Evolutionary conservation across 2,888 invertebrate genomes (phyloP), one percentile per base, ranked within the genome.

Genomic region (Parapristionchus giblindavisi): DNA sequence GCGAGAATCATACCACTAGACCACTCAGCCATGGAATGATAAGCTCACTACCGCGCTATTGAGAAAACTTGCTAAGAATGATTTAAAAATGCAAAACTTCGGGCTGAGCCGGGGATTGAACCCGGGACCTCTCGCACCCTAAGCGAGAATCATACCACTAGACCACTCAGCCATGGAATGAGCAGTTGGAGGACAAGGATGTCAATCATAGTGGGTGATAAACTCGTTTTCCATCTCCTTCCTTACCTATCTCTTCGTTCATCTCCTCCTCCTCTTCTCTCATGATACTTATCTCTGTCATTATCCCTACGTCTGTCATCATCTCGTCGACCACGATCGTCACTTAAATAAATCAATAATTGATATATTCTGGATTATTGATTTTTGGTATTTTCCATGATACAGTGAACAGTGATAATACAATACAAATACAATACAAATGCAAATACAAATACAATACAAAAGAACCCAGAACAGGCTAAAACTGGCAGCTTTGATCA

Each of bases 111-210:
- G 80, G 80, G 80, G 80, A 80, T 83, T 77, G 83, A 83, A 79
- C 85, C 80, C 86, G 83, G 85, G 85, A 87, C 86, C 86, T 85
- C 85, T 87, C 85, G 86, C 86, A 87, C 85, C 86, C 86, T 85
- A 85, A 85, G 85, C 85, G 83, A 87, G 83, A 85, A 85, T 85
- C 85, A 87, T 85, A 83, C 85, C 85, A 84, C 86, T 87, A 87
- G 86, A 85, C 86, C 86, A 85, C 81, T 81, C 78, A 78, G 81
- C 79, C 78, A n/a, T n/a, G n/a, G n/a, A n/a, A n/a, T n/a, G n/a
- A n/a, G n/a, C n/a, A n/a, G n/a, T n/a, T n/a, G n/a, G n/a, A n/a
- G n/a, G n/a, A n/a, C n/a, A n/a, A n/a, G n/a, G n/a, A n/a, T n/a
- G n/a, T n/a, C n/a, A n/a, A n/a, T n/a, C n/a, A n/a, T n/a, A n/a